Evolutionary conservation across 37 sponge, comb jelly and placozoan species (phyloP).

Genomic region (Geodia barretti): DNA sequence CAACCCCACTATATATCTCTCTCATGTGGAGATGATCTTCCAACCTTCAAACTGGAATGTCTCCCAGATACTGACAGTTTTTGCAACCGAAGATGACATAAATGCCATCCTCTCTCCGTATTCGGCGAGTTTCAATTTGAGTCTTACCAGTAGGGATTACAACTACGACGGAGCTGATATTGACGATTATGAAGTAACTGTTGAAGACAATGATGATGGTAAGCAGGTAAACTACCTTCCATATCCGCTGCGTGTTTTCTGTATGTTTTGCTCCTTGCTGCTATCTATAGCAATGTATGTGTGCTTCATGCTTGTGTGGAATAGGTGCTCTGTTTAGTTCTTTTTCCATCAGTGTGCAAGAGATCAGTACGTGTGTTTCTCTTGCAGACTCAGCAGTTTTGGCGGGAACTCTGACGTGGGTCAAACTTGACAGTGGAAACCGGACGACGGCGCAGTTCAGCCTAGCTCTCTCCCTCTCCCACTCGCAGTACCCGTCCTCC

Average conservation of each 20-base stretch:
- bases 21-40: conserved; percentile 60
- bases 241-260: too few species aligned
- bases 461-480: conserved; percentile 59
- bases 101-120: conserved; percentile 60
- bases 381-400: conserved; percentile 63
- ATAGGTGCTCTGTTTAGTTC: background rate
- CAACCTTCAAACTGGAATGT: conserved; percentile 78
- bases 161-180: conserved; percentile 63
- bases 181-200: conserved; percentile 58
- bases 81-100: conserved; percentile 64
- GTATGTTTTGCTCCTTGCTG: too few species aligned
- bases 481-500: conserved; percentile 17
- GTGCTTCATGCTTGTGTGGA: background rate
- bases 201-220: conserved; percentile 90
- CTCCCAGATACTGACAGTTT: conserved; percentile 63
- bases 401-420: conserved; percentile 67
- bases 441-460: conserved; percentile 60
- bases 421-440: background rate
- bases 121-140: conserved; percentile 55
- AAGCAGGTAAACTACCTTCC: too few species aligned
- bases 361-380: too few species aligned
- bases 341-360: too few species aligned
- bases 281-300: background rate
- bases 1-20: conserved; percentile 52
- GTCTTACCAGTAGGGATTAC: conserved; percentile 51